Base-by-base conservation (phyloP, 2,113 vertebrate species). In the Mesoclemmys tuberculata region DNA sequence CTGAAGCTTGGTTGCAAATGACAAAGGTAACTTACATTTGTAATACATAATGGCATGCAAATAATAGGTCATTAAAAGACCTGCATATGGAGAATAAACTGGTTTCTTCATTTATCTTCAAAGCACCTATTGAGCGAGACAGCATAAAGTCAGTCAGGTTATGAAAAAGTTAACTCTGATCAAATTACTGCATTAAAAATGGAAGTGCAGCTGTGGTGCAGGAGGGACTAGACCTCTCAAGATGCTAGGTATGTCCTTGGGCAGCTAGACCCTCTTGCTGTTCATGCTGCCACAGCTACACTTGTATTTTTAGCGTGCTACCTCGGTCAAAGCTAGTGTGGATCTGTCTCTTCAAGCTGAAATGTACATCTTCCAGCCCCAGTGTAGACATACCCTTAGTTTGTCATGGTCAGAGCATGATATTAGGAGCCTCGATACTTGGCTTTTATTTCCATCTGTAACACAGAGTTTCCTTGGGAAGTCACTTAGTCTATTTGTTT, bases 1-100 rank as follows among this genome's bases (percentile, higher is more conserved):
- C 41, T 75, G 24, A 27, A 41, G 41, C 24, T 11, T 75, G 71
- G 38, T 44, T 75, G 46, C 44, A 24, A 51, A 84, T 38, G 12
- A 46, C 75, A 8, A 82, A 68, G 49, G 16, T 35, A 79, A 89
- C 46, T 58, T 31, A 51, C 54, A 58, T 26, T 1, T 21, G 1
- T 10, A 46, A 61, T 90, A 22, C n/a, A 14, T 4, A 41, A 4
- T 0, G 2, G 21, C 2, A 0, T 80, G 78, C 22, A 52, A 41
- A 0, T 77, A 71, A 77, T 2, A 2, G 2, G 41, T 91, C 90
- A 46, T 27, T 19, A 6, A 81, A 85, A 10, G 48, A 24, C 61
- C 61, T 71, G 16, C 24, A 55, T 24, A 9, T 82, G 61, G 10
- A 49, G 46, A 13, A 3, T 2, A 1, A 80, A 71, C 18, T 84